phyloP scores from a whole-genome alignment of 1,140 invertebrate genomes.

The Tetraneura akinire region DNA sequence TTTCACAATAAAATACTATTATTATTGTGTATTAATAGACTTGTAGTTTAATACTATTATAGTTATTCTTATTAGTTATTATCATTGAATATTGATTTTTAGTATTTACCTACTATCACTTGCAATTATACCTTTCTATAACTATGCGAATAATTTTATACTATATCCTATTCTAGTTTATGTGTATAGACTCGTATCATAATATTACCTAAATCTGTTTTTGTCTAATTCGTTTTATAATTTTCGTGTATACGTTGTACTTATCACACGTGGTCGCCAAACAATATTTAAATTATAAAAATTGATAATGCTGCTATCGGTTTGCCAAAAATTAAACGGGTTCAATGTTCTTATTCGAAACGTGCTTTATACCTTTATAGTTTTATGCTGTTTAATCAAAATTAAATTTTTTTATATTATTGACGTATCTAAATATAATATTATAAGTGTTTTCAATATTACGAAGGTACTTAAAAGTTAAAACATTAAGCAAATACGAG shows the following conservation, averaged over 20 bases:
- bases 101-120: too few species aligned
- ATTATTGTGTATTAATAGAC: too few species aligned
- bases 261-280: background rate
- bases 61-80: too few species aligned
- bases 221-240: background rate
- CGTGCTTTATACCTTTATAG: background rate
- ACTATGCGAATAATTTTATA: too few species aligned
- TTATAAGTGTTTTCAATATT: background rate
- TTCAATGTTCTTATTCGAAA: slow-evolving; percentile 31
- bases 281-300: background rate
- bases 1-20: background rate
- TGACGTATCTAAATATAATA: background rate
- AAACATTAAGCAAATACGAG: background rate
- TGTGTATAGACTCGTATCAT: too few species aligned
- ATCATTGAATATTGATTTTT: too few species aligned
- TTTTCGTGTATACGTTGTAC: background rate
- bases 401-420: slow-evolving; percentile 16
- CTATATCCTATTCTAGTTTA: too few species aligned
- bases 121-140: too few species aligned
- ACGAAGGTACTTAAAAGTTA: background rate
- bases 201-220: background rate
- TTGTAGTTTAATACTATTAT: too few species aligned
- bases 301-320: slow-evolving; percentile 19
- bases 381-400: slow-evolving; percentile 6
- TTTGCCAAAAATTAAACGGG: slow-evolving; percentile 17